Conservation (phyloP, 1,140 invertebrate genomes). For the Diuraphis noxia region DNA sequence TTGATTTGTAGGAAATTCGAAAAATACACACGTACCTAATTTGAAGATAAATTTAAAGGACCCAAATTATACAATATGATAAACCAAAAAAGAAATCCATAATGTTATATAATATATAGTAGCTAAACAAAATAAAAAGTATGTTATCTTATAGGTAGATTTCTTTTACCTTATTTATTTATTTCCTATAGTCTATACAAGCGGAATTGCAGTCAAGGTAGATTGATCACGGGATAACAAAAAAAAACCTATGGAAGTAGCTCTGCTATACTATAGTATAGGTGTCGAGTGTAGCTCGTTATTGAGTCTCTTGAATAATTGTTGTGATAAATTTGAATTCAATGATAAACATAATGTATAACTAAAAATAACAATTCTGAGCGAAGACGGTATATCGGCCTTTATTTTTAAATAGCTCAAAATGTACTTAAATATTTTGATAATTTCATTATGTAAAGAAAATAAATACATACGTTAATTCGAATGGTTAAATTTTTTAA, state of each 20-base stretch:
- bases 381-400: not conserved
- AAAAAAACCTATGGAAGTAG: not conserved
- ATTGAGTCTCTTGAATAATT: not conserved
- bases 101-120: not conserved
- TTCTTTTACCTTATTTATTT: not conserved
- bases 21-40: not conserved
- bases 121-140: not conserved
- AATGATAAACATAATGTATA: not conserved
- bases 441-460: not conserved
- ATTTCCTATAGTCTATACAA: not conserved
- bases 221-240: not conserved
- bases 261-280: not conserved
- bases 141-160: not conserved
- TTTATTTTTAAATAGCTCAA: not conserved
- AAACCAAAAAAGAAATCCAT: not conserved
- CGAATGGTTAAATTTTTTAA: too few species aligned
- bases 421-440: not conserved
- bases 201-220: slow-evolving; percentile 25
- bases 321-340: not conserved
- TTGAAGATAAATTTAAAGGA: not conserved
- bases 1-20: not conserved
- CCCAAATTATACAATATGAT: not conserved
- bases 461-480: not conserved
- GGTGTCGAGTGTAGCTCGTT: not conserved
- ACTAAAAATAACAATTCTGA: not conserved